These are phyloP conservation scores for Ramazzottius varieornatus DNA, from an alignment of 2,888 invertebrate species.

Conservation along the genomic window DNA sequence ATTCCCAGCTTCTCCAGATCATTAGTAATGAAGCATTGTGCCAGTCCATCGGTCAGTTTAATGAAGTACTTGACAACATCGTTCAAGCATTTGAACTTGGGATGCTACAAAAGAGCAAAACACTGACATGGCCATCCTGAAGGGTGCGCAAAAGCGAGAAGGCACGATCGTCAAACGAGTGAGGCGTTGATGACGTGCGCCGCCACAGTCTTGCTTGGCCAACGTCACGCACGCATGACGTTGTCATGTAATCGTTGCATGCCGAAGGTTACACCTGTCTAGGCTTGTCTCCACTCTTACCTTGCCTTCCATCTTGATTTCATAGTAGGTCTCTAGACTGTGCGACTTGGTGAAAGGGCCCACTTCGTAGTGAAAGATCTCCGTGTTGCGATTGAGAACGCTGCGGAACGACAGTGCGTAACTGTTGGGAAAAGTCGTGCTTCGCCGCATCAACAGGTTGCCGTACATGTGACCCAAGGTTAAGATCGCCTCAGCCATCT, in stretches of 20 bases:
- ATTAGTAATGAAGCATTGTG: neutral
- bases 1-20: neutral
- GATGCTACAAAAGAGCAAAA: neutral
- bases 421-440: slow-evolving; percentile 12
- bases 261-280: no score
- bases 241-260: no score
- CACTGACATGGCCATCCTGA: no score
- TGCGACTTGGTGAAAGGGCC: neutral
- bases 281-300: no score
- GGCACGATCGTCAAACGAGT: no score
- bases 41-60: neutral
- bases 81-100: neutral
- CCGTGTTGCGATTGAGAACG: neutral
- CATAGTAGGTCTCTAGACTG: neutral
- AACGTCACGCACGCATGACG: no score
- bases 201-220: no score
- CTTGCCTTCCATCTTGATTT: neutral
- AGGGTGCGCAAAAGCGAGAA: no score
- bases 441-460: slow-evolving; percentile 18
- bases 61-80: neutral
- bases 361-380: neutral
- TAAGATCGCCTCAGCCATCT: slow-evolving; percentile 14
- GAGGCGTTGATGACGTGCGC: no score
- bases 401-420: slow-evolving; percentile 1
- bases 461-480: slow-evolving; percentile 12